Evolutionary conservation across 2,113 vertebrate genomes (phyloP), one percentile per base, ranked within the genome.

Genomic region (Geococcyx californianus): DNA sequence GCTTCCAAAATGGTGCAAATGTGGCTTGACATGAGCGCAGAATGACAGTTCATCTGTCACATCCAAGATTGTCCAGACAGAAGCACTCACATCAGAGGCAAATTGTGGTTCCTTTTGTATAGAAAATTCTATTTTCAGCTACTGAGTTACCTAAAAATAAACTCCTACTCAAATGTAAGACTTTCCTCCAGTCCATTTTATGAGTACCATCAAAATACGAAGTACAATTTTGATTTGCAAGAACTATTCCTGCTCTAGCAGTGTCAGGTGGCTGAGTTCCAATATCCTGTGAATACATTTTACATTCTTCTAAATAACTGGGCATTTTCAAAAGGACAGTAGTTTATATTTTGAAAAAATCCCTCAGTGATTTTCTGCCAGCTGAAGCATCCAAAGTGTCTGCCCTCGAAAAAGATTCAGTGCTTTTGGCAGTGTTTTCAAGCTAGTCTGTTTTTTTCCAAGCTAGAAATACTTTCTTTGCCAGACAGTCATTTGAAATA

Each of bases 381-480:
- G 66, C 64, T 83, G 38, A 92, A 92, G 84, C 77, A 93, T 96
- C 87, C 94, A 93, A 66, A 94, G 52, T 44, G 83, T 94, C 95
- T 96, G 89, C 89, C 79, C 87, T 95, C 77, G 93, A 92, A 87
- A 95, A 91, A 86, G 84, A 95, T 94, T 96, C 80, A 95, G 68
- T 95, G 78, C 60, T 91, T 89, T 78, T 95, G 94, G 96, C 93
- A 95, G 83, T 60, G 70, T 76, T 78, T 92, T 49, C 33, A 78
- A 77, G 36, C 80, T 88, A 85, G 88, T 93, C 91, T 97, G 92
- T 83, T 93, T 96, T 49, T 97, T 96, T 95, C 97, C 96, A 95
- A 91, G 67, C 75, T 77, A 95, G 82, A 95, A 90, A 93, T 3
- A 81, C 55, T 94, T 94, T 67, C 49, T 79, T 83, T 96, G 96